A percentile compares a stretch with the other conserved stretches of the same genome.
Conservation (phyloP, 2,113 vertebrate genomes). For the Myotis brandtii region DNA sequence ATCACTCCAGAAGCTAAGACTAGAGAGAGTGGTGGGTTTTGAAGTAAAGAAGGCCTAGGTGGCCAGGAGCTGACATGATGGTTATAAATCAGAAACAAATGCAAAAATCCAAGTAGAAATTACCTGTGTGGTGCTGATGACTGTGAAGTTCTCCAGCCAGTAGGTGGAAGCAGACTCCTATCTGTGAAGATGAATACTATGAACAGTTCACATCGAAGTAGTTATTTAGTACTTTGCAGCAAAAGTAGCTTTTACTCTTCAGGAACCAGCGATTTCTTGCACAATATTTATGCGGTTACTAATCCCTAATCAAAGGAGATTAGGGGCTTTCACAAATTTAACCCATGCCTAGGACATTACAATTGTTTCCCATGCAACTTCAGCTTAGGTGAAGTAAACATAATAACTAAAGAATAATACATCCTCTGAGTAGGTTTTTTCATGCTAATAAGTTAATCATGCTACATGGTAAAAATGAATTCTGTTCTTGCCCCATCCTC, state of each 20-base stretch:
- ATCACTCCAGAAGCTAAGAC: neutral
- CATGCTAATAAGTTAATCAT: neutral
- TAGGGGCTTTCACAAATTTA: slow-evolving; percentile 51
- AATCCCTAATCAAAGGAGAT: slow-evolving; percentile 55
- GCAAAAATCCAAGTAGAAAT: neutral
- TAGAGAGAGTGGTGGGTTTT: neutral
- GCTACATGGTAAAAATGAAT: neutral
- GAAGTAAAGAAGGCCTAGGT: neutral
- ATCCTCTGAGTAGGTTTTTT: neutral
- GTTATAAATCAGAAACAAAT: neutral
- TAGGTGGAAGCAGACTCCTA: slow-evolving; percentile 44
- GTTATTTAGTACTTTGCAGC: neutral
- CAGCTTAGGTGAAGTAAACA: neutral
- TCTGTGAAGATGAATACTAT: neutral
- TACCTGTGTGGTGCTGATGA: slow-evolving; percentile 7
- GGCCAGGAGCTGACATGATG: neutral
- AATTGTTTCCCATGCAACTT: neutral
- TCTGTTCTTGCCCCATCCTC: neutral
- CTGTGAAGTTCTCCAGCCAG: slow-evolving; percentile 17
- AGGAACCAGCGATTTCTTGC: slow-evolving; percentile 33
- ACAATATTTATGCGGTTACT: slow-evolving; percentile 39
- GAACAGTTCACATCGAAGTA: neutral
- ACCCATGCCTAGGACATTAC: neutral
- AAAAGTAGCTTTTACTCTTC: slow-evolving; percentile 14
- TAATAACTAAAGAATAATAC: neutral